Percentiles rank a stretch among this genome's conserved stretches.
Evolutionary conservation across 2,888 invertebrate genomes (phyloP).

Genomic region (Eupsilia transversa): DNA sequence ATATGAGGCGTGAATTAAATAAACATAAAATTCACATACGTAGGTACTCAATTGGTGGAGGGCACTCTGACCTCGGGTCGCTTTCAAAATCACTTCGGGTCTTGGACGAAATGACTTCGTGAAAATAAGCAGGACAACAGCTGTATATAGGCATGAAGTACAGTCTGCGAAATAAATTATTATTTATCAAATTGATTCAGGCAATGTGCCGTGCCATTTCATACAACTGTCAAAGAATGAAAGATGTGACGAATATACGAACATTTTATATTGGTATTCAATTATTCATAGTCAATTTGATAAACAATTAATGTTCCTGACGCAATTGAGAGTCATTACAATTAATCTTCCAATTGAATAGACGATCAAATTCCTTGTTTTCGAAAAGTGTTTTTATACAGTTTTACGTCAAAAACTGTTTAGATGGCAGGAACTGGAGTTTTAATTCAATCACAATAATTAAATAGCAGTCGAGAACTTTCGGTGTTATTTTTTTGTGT

Average conservation of each 20-base stretch:
- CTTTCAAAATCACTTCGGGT: slow-evolving; percentile 54
- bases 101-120: slow-evolving; percentile 42
- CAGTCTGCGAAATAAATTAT: neutral
- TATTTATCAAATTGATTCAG: neutral
- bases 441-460: neutral
- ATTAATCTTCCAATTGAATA: slow-evolving; percentile 30
- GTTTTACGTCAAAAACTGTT: slow-evolving; percentile 2
- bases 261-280: neutral
- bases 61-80: slow-evolving; percentile 64
- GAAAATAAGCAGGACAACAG: slow-evolving; percentile 49
- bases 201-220: neutral
- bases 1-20: slow-evolving; percentile 71
- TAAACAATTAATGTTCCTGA: neutral
- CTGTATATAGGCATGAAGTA: slow-evolving; percentile 6
- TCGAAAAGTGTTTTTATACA: neutral
- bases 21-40: slow-evolving; percentile 65
- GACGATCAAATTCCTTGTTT: slow-evolving; percentile 32
- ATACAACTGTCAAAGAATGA: neutral
- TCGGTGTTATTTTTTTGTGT: slow-evolving; percentile 1
- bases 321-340: slow-evolving; percentile 16
- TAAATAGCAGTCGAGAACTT: too few species aligned
- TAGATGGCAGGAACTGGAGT: slow-evolving; percentile 10
- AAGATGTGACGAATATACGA: neutral
- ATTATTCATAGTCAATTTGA: neutral
- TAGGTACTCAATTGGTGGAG: slow-evolving; percentile 40